Evolutionary conservation across 1,140 invertebrate species (phyloP).

Genomic region (Antheraea mylitta): DNA sequence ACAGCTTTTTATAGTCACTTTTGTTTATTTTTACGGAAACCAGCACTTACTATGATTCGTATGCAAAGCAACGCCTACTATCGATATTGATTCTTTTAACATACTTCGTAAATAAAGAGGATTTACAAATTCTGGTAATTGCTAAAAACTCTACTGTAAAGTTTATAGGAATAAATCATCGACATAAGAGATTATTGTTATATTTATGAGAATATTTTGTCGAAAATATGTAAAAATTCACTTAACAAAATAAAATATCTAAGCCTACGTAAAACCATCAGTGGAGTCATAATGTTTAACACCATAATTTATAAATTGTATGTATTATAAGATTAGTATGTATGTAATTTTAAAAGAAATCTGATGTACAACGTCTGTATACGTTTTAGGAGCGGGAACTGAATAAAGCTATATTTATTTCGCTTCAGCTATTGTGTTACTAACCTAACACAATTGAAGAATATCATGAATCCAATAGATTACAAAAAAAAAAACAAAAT

Average conservation of each 20-base stretch:
- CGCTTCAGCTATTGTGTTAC: background rate
- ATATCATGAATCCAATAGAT: background rate
- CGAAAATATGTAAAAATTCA: background rate
- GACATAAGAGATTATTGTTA: background rate
- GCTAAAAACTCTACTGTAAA: background rate
- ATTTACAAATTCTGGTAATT: conserved; percentile 1
- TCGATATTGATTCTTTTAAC: background rate
- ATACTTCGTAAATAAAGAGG: background rate
- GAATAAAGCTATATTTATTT: background rate
- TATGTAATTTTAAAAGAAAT: conserved; percentile 54
- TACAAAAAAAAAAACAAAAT: background rate
- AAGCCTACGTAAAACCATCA: background rate
- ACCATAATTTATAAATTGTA: conserved; percentile 32
- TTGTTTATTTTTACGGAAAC: conserved; percentile 27
- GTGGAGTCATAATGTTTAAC: background rate
- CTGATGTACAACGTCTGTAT: conserved; percentile 77
- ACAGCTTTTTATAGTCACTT: conserved; percentile 40
- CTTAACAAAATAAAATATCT: background rate
- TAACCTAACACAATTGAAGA: background rate
- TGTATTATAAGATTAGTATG: conserved; percentile 55
- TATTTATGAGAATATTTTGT: background rate
- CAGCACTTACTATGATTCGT: conserved; percentile 9
- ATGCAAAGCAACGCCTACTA: background rate
- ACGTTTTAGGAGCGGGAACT: conserved; percentile 47
- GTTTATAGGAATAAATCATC: background rate